Base-by-base conservation (phyloP, 2,888 invertebrate species). In the Acanthosepion lycidas region DNA sequence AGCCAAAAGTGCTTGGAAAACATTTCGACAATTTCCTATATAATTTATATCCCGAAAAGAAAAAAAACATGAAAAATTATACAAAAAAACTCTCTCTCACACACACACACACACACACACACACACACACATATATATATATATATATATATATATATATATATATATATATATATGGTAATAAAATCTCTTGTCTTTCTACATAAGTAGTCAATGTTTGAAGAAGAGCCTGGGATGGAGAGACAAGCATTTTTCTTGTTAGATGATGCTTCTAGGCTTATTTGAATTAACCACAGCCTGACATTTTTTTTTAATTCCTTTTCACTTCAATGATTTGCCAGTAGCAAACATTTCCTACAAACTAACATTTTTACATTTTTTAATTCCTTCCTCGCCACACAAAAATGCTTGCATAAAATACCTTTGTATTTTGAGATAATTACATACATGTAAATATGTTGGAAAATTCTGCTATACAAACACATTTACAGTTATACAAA, bases 131-230 rank as follows among this genome's bases (percentile, higher is more conserved):
- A 33, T 42, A 42, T 42, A 42, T 42, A 42, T 42, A 42, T 42
- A 42, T 42, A 42, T 6, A 59, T 6, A 42, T 42, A 42, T 42
- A 42, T 42, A 42, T 42, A 42, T 42, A 42, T 6, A 59, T 6
- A 33, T 42, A 42, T 42, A 42, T 42, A 42, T 42, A 42, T 42
- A 42, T 42, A 42, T 6, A 59, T 6, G 23, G 59, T 23, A 59
- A 59, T 59, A 78, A n/a, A 78, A 78, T 78, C n/a, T 78, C n/a
- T n/a, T 12, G 78, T 78, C 78, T 78, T 78, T 78, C 78, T 78
- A n/a, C n/a, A n/a, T 78, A 78, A 78, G n/a, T 78, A 78, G n/a
- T 78, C 78, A 78, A 78, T 78, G n/a, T 78, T 78, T n/a, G n/a
- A 33, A 78, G 78, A 78, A 33, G 78, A 8, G 12, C 42, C 15